phyloP scores from a whole-genome alignment of 2,797 vertebrate genomes.

The Aulostomus chinensis region DNA sequence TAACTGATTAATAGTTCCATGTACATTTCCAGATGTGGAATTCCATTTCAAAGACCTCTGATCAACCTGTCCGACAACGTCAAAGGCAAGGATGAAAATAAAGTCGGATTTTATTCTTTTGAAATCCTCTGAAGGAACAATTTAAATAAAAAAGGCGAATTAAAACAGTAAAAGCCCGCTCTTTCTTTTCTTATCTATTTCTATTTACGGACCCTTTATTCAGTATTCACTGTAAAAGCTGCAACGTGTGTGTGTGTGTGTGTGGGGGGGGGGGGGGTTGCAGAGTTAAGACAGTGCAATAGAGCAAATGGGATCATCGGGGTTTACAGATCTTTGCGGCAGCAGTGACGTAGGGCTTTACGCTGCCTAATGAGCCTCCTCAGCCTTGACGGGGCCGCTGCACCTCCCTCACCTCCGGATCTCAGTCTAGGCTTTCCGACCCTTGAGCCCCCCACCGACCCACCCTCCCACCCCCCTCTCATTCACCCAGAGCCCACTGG shows the following conservation, averaged over 20 bases:
- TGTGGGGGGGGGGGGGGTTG: constrained; percentile 17
- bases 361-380: constrained; percentile 64
- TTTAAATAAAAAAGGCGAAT: too few species aligned
- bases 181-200: background rate
- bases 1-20: constrained; percentile 55
- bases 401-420: background rate
- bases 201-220: background rate
- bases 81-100: constrained; percentile 48
- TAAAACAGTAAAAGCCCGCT: too few species aligned
- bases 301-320: constrained; percentile 81
- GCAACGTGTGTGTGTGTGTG: background rate
- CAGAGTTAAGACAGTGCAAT: constrained; percentile 56
- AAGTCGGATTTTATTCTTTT: too few species aligned
- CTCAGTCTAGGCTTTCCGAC: too few species aligned
- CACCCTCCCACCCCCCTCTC: too few species aligned
- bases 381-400: constrained; percentile 44
- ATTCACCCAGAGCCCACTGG: too few species aligned
- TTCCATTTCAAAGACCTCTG: constrained; percentile 54
- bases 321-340: constrained; percentile 77
- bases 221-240: background rate
- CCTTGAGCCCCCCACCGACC: too few species aligned
- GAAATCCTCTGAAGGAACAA: too few species aligned
- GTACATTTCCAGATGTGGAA: constrained; percentile 74
- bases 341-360: constrained; percentile 76
- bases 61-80: constrained; percentile 47